Conservation (phyloP, 2,888 invertebrate genomes). For the Embidobia sp. region DNA sequence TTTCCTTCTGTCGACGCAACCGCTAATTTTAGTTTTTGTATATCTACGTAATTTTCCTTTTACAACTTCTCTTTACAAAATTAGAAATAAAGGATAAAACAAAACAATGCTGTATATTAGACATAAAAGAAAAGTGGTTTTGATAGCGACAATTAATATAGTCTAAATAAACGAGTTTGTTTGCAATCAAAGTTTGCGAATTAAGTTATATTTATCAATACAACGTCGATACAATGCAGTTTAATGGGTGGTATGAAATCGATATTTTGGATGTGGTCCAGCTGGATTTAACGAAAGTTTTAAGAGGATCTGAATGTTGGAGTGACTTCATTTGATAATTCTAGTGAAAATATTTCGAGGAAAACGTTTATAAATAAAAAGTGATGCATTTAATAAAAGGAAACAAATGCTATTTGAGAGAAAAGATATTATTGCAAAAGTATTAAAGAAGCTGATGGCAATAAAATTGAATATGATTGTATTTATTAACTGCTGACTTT, state of each 20-base stretch:
- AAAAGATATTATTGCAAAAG: not conserved
- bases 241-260: constrained; percentile 13
- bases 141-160: too few relatives aligned
- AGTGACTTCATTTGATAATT: constrained; percentile 18
- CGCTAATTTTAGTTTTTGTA: constrained; percentile 71
- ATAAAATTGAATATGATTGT: too few relatives aligned
- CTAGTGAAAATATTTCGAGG: constrained; percentile 17
- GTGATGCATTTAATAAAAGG: not conserved
- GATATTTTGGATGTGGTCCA: constrained; percentile 25
- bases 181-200: not conserved
- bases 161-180: not conserved
- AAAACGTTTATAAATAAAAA: constrained; percentile 39
- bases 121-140: too few relatives aligned
- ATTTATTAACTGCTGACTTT: not conserved
- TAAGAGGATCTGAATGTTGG: constrained; percentile 4
- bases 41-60: constrained; percentile 23
- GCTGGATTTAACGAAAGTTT: constrained; percentile 5
- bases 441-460: too few relatives aligned
- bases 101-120: too few relatives aligned
- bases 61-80: too few relatives aligned
- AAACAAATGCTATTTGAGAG: not conserved
- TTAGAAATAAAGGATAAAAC: too few relatives aligned
- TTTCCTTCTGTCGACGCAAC: constrained; percentile 67
- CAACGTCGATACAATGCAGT: not conserved
- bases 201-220: constrained; percentile 2